Base-by-base conservation (phyloP, 2,113 vertebrate genomes). In the Peromyscus californicus region DNA sequence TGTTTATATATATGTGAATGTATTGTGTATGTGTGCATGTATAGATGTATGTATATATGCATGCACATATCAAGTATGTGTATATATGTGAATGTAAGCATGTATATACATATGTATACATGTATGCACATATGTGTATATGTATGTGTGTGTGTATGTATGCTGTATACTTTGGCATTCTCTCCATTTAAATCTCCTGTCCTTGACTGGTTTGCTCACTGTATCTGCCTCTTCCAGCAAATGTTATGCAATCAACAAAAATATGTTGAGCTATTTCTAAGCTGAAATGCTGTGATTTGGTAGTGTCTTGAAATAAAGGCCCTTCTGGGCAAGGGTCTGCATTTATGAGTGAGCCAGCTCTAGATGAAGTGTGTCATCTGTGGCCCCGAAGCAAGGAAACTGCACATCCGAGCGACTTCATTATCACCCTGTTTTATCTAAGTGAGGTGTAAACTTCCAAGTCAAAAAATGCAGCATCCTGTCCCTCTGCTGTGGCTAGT, bases 371-470 rank as follows among this genome's bases (percentile, higher is more conserved):
- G 10, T 65, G 12, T 10, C 29, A 45, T 26, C 57, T 51, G 51
- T 48, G 22, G 24, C 19, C 26, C 29, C 1, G 10, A 70, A 84
- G 7, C 63, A 94, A 67, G 75, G 36, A 74, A 39, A 42, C 4
- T 88, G 13, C 45, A 45, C 31, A 82, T 85, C 39, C 48, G 1
- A 33, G 33, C n/a, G 39, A 82, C 65, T 39, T 89, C 24, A 89
- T 65, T 74, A 70, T 78, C 54, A 5, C 92, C 69, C 83, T 39
- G 19, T 89, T 97, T 90, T 86, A 78, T 10, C 33, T 75, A 79
- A 83, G 92, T 94, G 80, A 93, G 61, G 48, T 61, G n/a, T 74
- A 59, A 85, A 84, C 39, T 59, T 89, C 63, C 82, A 63, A 91
- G 33, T 39, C 10, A 80, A 39, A 80, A 79, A 74, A 33, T 79